These are phyloP conservation scores for Cyprinodon tularosa DNA, from an alignment of 2,113 vertebrate genomes.

Conservation along the genomic window DNA sequence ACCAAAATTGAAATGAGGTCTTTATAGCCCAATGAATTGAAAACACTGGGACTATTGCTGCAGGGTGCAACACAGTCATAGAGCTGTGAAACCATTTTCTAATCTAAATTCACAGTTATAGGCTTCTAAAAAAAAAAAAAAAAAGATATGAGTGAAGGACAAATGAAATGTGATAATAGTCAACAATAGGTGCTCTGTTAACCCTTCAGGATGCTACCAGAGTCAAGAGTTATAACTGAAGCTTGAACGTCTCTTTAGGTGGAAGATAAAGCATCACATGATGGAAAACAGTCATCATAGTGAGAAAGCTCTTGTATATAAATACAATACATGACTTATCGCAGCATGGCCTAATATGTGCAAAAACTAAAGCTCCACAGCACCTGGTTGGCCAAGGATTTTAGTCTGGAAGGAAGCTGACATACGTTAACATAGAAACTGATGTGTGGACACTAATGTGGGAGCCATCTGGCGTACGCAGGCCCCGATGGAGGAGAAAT, in stretches of 20 bases:
- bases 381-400: conserved; percentile 34
- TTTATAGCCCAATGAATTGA: conserved; percentile 52
- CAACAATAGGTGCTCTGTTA: conserved; percentile 7
- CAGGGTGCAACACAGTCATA: conserved; percentile 31
- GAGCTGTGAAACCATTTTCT: conserved; percentile 41
- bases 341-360: conserved; percentile 44
- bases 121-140: conserved; percentile 2
- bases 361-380: conserved; percentile 50
- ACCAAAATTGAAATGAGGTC: conserved; percentile 57
- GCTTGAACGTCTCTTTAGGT: background rate
- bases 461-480: conserved; percentile 61
- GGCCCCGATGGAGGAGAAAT: conserved; percentile 26
- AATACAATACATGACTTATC: conserved; percentile 39
- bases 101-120: conserved; percentile 54
- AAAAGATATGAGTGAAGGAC: conserved; percentile 29
- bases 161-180: conserved; percentile 1
- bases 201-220: background rate
- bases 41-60: conserved; percentile 36
- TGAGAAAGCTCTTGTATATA: conserved; percentile 6
- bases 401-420: conserved; percentile 45
- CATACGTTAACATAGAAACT: conserved; percentile 38
- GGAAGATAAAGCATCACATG: conserved; percentile 5
- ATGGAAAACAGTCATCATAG: background rate
- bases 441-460: conserved; percentile 34
- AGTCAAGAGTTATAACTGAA: background rate